phyloP scores from a whole-genome alignment of 2,888 invertebrate genomes.

The Gasteruption jaculator region DNA sequence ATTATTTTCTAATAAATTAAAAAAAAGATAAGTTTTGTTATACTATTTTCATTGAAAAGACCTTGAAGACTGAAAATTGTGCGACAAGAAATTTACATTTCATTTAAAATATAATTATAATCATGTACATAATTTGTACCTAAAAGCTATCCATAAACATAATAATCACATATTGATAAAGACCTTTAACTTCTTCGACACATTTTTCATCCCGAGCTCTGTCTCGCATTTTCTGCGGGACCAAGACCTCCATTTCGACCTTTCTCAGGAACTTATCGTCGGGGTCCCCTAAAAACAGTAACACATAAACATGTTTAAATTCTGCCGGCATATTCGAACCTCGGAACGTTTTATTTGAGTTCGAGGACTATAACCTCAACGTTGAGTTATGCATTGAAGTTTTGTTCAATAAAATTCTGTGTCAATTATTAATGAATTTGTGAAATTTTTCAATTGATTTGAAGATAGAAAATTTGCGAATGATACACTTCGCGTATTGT shows the following conservation, averaged over 20 bases:
- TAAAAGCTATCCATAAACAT: neutral
- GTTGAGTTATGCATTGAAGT: no score
- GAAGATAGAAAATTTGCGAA: no score
- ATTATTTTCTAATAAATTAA: neutral
- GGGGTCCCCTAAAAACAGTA: slow-evolving; percentile 76
- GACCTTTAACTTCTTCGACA: slow-evolving; percentile 63
- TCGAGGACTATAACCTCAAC: no score
- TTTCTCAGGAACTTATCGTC: slow-evolving; percentile 76
- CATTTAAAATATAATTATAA: neutral
- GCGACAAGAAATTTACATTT: neutral
- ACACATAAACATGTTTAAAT: no score
- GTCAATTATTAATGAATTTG: no score
- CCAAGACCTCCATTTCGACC: slow-evolving; percentile 83
- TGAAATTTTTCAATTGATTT: no score
- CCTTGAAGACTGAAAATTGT: neutral
- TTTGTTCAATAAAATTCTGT: no score
- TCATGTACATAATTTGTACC: neutral
- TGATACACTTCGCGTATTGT: no score
- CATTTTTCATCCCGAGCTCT: slow-evolving; percentile 79
- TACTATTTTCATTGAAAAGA: neutral
- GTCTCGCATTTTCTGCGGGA: slow-evolving; percentile 85
- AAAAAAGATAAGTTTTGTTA: slow-evolving; percentile 1
- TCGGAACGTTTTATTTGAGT: no score
- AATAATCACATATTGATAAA: no score
- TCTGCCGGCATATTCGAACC: no score